phyloP scores from a whole-genome alignment of 2,113 vertebrate species.

The Marmota monax region DNA sequence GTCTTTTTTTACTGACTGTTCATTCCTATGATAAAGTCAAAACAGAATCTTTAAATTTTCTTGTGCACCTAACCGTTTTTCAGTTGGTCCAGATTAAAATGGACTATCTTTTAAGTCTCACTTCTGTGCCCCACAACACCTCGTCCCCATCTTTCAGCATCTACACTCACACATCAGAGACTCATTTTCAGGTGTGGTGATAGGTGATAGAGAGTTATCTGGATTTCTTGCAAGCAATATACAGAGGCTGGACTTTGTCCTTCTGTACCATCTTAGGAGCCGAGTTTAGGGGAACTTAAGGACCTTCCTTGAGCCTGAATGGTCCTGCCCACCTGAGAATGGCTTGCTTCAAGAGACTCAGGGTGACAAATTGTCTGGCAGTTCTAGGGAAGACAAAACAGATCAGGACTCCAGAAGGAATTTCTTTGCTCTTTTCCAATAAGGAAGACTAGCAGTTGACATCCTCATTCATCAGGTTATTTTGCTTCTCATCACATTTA shows the following conservation, averaged over 20 bases:
- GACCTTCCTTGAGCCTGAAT: neutral
- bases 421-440: neutral
- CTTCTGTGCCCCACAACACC: neutral
- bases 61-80: neutral
- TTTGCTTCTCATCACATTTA: neutral
- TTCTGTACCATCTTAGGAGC: neutral
- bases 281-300: neutral
- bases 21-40: neutral
- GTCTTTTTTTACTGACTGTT: conserved; percentile 3
- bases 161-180: neutral
- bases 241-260: neutral
- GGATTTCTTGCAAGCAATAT: neutral
- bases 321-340: neutral
- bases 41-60: neutral
- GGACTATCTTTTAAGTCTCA: neutral
- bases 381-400: neutral
- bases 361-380: neutral
- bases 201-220: neutral
- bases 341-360: neutral
- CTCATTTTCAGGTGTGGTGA: neutral
- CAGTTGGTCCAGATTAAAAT: neutral
- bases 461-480: neutral
- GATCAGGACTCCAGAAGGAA: neutral
- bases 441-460: neutral
- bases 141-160: too few species aligned